Evolutionary conservation across 2,888 invertebrate species (phyloP), one percentile per base, ranked within the genome.

Genomic region (Hemithea aestivaria): DNA sequence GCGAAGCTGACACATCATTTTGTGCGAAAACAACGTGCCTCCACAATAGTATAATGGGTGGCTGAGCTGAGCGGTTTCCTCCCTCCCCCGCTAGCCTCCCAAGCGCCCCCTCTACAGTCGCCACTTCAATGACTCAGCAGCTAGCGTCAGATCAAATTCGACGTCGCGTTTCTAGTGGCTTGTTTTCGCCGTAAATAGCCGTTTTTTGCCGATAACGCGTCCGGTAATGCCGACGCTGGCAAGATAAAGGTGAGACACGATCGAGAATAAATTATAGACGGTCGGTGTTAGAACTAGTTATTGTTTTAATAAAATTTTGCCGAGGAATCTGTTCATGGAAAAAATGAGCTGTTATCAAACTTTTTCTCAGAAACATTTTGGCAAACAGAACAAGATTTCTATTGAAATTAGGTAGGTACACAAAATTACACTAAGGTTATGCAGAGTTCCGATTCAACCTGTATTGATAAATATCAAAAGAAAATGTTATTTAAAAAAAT

Each of bases 21-120:
- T 73, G 69, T 60, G 73, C 73, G 79, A 82, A 82, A 83, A 81
- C 81, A 82, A 80, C 76, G 69, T 66, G 70, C 78, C 79, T 72
- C 76, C 73, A 73, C 74, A 73, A 71, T 77, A 73, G 72, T 77
- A 78, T 79, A 80, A 80, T 76, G 74, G 80, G 72, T 78, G 73
- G 79, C 78, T 74, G 75, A 78, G 74, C 66, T 56, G 72, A 72
- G 72, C 77, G 59, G 67, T 71, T 73, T 68, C 58, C 66, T 61
- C 62, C 52, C 59, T 51, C 57, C 59, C 55, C 51, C 48, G 34
- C 38, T 16, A 20, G 20, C 44, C 42, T 47, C 54, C 16, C 5
- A 16, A 16, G 28, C 51, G 50, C 48, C 46, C 30, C 55, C 53
- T 53, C 54, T 37, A 50, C 57, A 57, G 52, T 61, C 67, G 66